Base-by-base conservation (phyloP, 2,113 vertebrate genomes). In the Oxyura jamaicensis region DNA sequence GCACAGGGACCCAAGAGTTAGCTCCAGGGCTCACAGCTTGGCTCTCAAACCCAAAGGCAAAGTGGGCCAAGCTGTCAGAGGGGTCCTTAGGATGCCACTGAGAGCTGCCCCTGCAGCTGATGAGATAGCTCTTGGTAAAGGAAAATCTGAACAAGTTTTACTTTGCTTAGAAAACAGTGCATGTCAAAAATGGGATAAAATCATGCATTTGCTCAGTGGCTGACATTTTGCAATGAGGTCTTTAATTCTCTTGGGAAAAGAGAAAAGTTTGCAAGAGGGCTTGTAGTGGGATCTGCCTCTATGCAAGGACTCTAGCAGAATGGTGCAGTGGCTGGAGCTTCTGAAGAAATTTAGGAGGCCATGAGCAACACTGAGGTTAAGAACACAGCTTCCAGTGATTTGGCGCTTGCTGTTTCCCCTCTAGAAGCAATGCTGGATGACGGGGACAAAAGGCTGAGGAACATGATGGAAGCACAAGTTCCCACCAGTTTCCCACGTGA, bases 321-420 rank as follows among this genome's bases (percentile, higher is more conserved):
- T 66, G 26, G 50, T 66, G 29, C 1, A 0, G 36, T 10, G 6
- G 17, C 50, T 78, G 73, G 66, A 78, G 21, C 18, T 77, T 4
- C 52, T 96, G 88, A 56, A 75, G 28, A 79, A 53, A 67, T 67
- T 53, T 74, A 50, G 58, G 52, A 41, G 18, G 12, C n/a, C 28
- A 3, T 1, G 2, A 11, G 84, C 15, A 36, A 4, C 1, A 4
- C 6, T 5, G 41, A 9, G 18, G 5, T 25, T 52, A 50, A 13
- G 14, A 78, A 72, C 42, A 71, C 20, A 67, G 8, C 13, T 55
- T 46, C 33, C 53, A 48, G 58, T 35, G 67, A 59, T 68, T 72
- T 0, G 0, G 6, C 23, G 59, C 39, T 28, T 63, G 28, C 71
- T 46, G 1, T 59, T 22, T 56, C 13, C 33, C 20, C 22, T 73